Evolutionary conservation across 1,140 invertebrate species (phyloP), one percentile per base, ranked within the genome.

Genomic region (Drosophila mayri): DNA sequence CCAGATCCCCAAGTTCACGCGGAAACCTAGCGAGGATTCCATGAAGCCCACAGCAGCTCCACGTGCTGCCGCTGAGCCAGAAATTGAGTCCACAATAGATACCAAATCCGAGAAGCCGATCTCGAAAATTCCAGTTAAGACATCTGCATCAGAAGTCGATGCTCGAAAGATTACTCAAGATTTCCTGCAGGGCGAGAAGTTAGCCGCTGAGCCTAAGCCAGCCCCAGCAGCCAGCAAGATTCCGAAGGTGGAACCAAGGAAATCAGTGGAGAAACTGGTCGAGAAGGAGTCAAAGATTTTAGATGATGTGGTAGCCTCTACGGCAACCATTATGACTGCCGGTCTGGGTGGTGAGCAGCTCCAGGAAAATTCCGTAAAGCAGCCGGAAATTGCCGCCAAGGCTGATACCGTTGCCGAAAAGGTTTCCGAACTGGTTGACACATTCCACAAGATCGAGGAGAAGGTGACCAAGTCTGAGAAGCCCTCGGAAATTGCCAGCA

Each of bases 91-190:
- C 14, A 32, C 47, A 20, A 22, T 38, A 7, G 84, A 87, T 9
- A 46, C 16, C 5, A 87, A 90, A 18, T 14, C 43, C 0, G 85
- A 90, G 30, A 90, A 88, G 16, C 73, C 78, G 7, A 12, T 76
- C 12, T 91, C 88, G 16, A 88, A 90, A 61, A 82, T 91, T 38
- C 84, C 88, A 59, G 85, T 90, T 0, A 88, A 88, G 44, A 79
- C 65, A 20, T 58, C 60, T 9, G 59, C 60, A 7, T 20, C 43
- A 30, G 86, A 90, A 37, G 46, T 68, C 1, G 90, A 91, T 47
- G 49, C 82, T 22, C 71, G 82, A 25, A 91, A 91, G 50, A 20
- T 91, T n/a, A 91, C 90, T 6, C 75, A 84, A 49, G 90, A 91
- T 30, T 91, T 91, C n/a, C 55, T 91, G 43, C 84, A 91, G 38